These are phyloP conservation scores for Columba livia DNA, from an alignment of 2,113 vertebrate species.

Conservation along the genomic window DNA sequence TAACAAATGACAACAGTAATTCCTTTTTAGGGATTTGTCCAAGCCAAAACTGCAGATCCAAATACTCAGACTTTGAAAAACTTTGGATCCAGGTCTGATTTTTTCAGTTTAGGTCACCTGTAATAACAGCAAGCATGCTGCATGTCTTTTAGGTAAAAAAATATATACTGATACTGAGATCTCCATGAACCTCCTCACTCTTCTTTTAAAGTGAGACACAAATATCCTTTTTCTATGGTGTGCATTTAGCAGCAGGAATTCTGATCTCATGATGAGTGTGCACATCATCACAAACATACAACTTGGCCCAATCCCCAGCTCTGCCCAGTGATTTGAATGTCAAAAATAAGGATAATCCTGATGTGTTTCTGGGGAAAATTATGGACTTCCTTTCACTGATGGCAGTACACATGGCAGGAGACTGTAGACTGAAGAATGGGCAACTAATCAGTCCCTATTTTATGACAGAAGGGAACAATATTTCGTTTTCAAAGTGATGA, in stretches of 20 bases:
- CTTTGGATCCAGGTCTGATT: background rate
- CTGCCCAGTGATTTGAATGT: background rate
- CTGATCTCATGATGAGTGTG: background rate
- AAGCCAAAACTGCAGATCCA: background rate
- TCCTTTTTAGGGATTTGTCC: background rate
- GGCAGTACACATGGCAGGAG: background rate
- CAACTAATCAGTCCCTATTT: background rate
- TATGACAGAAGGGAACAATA: background rate
- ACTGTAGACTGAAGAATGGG: background rate
- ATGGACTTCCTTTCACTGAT: background rate
- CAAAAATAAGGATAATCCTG: conserved; percentile 11
- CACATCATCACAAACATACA: background rate
- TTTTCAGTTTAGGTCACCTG: background rate
- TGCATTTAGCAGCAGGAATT: background rate
- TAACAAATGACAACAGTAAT: background rate
- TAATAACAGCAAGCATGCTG: background rate
- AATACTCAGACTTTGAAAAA: background rate
- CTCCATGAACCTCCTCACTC: background rate
- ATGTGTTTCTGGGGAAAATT: background rate
- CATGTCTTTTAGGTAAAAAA: background rate
- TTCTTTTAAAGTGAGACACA: background rate
- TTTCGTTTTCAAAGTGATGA: background rate
- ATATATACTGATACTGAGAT: background rate
- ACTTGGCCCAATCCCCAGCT: background rate
- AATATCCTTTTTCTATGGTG: background rate